phyloP scores from a whole-genome alignment of 2,888 invertebrate species.

The Oligia strigilis region DNA sequence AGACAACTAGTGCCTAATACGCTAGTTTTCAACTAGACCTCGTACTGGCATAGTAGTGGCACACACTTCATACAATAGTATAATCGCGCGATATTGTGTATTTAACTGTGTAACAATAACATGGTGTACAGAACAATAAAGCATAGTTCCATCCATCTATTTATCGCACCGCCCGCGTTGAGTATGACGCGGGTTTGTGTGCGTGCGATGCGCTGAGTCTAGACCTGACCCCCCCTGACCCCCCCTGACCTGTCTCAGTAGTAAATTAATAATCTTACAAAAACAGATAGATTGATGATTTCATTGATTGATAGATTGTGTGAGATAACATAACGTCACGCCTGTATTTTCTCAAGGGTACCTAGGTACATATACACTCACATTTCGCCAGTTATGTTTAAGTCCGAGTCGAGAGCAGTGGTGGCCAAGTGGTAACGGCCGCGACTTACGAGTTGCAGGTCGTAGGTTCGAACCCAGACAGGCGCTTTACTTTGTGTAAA shows the following conservation, averaged over 20 bases:
- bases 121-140: background rate
- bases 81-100: background rate
- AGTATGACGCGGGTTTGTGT: no score
- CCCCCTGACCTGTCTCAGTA: background rate
- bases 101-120: background rate
- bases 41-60: background rate
- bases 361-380: no score
- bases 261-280: background rate
- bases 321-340: background rate
- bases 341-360: no score
- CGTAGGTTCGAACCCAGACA: no score
- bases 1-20: background rate
- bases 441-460: no score
- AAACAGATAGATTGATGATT: background rate
- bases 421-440: no score
- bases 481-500: no score
- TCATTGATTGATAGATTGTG: background rate
- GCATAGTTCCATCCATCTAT: background rate
- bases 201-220: background rate
- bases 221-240: no score
- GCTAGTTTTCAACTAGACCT: background rate
- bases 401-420: no score
- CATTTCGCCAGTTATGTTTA: no score
- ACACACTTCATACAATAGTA: background rate
- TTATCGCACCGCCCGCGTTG: background rate